Evolutionary conservation across 2,888 invertebrate species (phyloP).

Genomic region (Beris morrisii): DNA sequence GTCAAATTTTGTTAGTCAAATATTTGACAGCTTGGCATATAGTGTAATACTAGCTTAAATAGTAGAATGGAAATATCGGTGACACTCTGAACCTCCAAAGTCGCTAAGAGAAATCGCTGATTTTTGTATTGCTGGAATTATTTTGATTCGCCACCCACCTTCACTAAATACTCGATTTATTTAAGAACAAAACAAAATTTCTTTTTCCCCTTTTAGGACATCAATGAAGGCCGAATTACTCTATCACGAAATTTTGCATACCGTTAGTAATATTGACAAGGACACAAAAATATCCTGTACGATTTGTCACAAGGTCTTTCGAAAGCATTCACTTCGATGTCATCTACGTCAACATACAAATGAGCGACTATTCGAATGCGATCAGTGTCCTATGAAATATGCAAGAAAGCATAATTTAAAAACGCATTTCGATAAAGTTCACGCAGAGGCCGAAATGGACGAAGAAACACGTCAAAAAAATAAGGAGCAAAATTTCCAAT

Average conservation of each 20-base stretch:
- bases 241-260: slow-evolving; percentile 72
- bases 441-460: slow-evolving; percentile 48
- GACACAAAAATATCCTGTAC: slow-evolving; percentile 66
- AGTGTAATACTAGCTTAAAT: too few relatives aligned
- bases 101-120: background rate
- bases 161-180: background rate
- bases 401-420: slow-evolving; percentile 67
- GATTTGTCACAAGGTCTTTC: slow-evolving; percentile 66
- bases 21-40: too few relatives aligned
- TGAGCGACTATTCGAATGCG: slow-evolving; percentile 71
- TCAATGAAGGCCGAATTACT: slow-evolving; percentile 71
- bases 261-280: slow-evolving; percentile 44
- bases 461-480: slow-evolving; percentile 2
- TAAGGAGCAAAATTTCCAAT: slow-evolving; percentile 42
- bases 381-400: slow-evolving; percentile 66
- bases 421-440: slow-evolving; percentile 63
- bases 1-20: too few relatives aligned
- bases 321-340: slow-evolving; percentile 67
- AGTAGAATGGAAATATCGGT: too few relatives aligned
- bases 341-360: slow-evolving; percentile 75
- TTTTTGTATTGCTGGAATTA: too few relatives aligned
- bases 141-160: background rate
- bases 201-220: slow-evolving; percentile 49
- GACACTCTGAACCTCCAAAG: too few relatives aligned
- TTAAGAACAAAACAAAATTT: slow-evolving; percentile 5